Conservation (phyloP, 1,140 invertebrate genomes). For the Hirudo medicinalis region DNA sequence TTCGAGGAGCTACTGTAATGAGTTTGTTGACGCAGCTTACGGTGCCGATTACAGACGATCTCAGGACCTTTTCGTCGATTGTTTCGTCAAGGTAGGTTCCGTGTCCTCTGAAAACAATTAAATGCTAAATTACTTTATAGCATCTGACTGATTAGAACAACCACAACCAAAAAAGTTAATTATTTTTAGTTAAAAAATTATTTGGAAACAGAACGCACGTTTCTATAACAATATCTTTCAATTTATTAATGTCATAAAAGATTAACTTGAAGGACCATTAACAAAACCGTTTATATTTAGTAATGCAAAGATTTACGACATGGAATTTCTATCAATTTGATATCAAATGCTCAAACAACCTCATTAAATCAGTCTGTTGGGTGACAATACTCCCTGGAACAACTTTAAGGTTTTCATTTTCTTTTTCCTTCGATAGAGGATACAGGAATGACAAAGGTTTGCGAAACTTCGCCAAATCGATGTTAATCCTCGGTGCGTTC, state of each 20-base stretch:
- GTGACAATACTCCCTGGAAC: too few relatives aligned
- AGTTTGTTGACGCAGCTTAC: slow-evolving; percentile 88
- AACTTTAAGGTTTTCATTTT: too few relatives aligned
- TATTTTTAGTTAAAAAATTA: neutral
- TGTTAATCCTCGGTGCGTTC: too few relatives aligned
- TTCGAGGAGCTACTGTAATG: slow-evolving; percentile 74
- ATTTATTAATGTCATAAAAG: neutral
- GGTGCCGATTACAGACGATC: slow-evolving; percentile 82
- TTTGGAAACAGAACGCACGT: too few relatives aligned
- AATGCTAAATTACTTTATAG: neutral
- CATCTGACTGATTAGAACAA: neutral
- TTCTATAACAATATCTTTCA: neutral
- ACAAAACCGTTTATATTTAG: too few relatives aligned
- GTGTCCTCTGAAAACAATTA: slow-evolving; percentile 63
- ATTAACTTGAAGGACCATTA: neutral
- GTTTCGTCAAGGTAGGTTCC: slow-evolving; percentile 64
- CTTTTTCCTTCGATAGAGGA: too few relatives aligned
- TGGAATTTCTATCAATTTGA: too few relatives aligned
- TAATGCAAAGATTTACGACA: too few relatives aligned
- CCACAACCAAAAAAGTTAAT: neutral
- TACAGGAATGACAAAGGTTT: too few relatives aligned
- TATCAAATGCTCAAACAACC: too few relatives aligned
- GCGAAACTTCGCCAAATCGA: too few relatives aligned
- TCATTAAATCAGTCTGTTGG: too few relatives aligned
- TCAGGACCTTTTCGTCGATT: slow-evolving; percentile 57